Evolutionary conservation across 2,113 vertebrate genomes (phyloP).

Genomic region (Dicerorhinus sumatrensis): DNA sequence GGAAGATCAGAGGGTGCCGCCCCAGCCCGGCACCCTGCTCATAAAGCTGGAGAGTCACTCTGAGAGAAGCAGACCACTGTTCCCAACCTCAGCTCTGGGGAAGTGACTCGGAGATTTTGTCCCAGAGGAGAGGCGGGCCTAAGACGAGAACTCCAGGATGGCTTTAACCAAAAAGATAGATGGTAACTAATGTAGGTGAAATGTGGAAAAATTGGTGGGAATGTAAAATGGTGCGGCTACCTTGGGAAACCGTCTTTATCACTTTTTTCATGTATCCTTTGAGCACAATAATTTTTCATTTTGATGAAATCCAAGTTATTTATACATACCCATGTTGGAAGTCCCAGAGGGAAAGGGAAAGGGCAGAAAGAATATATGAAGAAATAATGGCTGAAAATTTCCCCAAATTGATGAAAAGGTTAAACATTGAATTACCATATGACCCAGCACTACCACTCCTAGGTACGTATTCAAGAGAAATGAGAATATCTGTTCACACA

Average conservation of each 20-base stretch:
- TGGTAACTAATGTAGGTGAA: neutral
- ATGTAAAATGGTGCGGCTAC: neutral
- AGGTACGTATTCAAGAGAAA: neutral
- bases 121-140: neutral
- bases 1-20: neutral
- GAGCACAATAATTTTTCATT: neutral
- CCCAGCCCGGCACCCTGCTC: neutral
- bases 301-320: neutral
- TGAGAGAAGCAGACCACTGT: neutral
- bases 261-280: neutral
- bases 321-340: neutral
- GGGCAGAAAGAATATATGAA: neutral
- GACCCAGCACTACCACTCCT: neutral
- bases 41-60: neutral
- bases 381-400: neutral
- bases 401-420: neutral
- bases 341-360: neutral
- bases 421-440: neutral
- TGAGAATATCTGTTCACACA: neutral
- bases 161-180: neutral
- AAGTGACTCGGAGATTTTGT: neutral
- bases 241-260: neutral
- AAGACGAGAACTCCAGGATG: neutral
- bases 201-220: neutral
- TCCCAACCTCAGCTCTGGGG: neutral